A percentile compares a stretch with the other conserved stretches of the same genome.
Evolutionary conservation across 2,113 vertebrate genomes (phyloP).

Genomic region (Paraplagusia blochii): DNA sequence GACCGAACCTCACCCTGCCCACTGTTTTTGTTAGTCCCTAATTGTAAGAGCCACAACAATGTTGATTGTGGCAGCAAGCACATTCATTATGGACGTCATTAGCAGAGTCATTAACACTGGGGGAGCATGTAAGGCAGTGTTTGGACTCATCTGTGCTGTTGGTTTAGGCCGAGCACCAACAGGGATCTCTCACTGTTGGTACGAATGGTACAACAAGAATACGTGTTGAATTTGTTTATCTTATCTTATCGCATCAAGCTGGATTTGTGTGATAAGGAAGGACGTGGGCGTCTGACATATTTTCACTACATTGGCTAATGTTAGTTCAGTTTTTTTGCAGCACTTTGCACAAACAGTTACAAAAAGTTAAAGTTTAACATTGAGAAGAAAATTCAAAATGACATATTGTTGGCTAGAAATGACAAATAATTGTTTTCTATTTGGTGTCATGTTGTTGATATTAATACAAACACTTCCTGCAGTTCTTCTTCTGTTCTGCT

Average conservation of each 20-base stretch:
- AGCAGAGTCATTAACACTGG: conserved; percentile 59
- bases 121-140: conserved; percentile 37
- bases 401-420: too few species aligned
- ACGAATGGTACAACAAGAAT: conserved; percentile 27
- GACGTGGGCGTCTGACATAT: background rate
- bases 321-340: too few species aligned
- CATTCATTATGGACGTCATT: conserved; percentile 61
- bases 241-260: too few species aligned
- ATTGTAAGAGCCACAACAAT: conserved; percentile 41
- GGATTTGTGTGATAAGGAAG: conserved; percentile 6
- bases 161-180: conserved; percentile 31
- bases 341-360: too few species aligned
- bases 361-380: too few species aligned
- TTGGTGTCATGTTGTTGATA: too few species aligned
- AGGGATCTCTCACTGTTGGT: conserved; percentile 14
- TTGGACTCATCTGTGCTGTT: conserved; percentile 57
- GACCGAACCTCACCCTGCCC: conserved; percentile 42
- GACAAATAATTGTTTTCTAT: too few species aligned
- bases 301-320: background rate
- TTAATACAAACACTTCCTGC: too few species aligned
- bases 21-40: conserved; percentile 45
- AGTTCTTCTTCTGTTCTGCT: too few species aligned
- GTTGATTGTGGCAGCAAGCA: conserved; percentile 54
- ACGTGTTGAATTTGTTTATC: background rate
- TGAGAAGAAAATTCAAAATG: too few species aligned